phyloP scores from a whole-genome alignment of 2,113 vertebrate species.

The Potamarius usumacintae region DNA sequence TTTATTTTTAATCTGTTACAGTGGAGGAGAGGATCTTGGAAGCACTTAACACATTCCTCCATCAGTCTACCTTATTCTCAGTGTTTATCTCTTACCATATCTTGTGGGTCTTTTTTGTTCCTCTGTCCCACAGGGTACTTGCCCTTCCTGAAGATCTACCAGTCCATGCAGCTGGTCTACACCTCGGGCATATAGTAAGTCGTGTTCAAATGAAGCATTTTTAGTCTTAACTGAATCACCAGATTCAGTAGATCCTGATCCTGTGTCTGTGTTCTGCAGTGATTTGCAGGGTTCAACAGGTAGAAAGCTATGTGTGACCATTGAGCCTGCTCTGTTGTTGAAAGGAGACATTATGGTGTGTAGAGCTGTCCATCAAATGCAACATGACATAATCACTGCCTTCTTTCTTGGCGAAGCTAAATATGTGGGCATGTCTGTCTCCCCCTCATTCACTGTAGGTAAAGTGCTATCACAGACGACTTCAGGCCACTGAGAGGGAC shows the following conservation, averaged over 20 bases:
- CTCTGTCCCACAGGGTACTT: slow-evolving; percentile 75
- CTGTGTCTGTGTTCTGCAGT: slow-evolving; percentile 60
- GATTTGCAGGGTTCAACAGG: slow-evolving; percentile 75
- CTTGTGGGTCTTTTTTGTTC: not conserved
- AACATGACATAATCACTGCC: not conserved
- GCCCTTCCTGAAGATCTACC: slow-evolving; percentile 93
- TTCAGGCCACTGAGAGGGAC: slow-evolving; percentile 78
- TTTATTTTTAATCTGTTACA: slow-evolving; percentile 68
- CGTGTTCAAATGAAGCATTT: not conserved
- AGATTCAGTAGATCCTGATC: slow-evolving; percentile 16
- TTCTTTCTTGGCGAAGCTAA: not conserved
- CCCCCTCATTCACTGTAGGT: slow-evolving; percentile 73
- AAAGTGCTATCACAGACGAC: slow-evolving; percentile 85
- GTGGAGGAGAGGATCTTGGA: slow-evolving; percentile 36
- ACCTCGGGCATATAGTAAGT: slow-evolving; percentile 94
- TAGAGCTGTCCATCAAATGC: slow-evolving; percentile 21
- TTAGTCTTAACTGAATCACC: not conserved
- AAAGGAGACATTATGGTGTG: slow-evolving; percentile 92
- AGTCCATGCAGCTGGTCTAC: slow-evolving; percentile 92
- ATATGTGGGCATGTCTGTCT: not conserved
- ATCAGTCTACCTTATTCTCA: slow-evolving; percentile 39
- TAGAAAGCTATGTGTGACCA: slow-evolving; percentile 80
- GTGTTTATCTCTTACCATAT: slow-evolving; percentile 25
- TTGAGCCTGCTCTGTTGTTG: slow-evolving; percentile 87
- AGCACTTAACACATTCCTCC: slow-evolving; percentile 65